These are phyloP conservation scores for Paradoxurus hermaphroditus DNA, from an alignment of 2,113 vertebrate genomes.

Conservation along the genomic window DNA sequence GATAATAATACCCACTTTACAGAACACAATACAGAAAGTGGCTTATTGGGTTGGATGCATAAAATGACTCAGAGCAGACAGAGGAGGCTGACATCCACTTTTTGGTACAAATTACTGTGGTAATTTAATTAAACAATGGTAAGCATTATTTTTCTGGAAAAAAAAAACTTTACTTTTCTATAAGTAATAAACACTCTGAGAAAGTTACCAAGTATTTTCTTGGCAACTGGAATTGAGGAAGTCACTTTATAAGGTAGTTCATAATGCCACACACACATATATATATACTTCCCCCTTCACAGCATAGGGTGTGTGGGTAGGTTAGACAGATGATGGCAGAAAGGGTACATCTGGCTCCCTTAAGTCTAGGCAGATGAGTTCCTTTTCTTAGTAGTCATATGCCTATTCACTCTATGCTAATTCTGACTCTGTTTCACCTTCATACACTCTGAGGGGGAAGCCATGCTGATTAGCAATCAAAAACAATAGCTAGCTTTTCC, in stretches of 20 bases:
- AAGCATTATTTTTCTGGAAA: background rate
- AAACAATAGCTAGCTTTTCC: background rate
- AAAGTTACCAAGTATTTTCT: background rate
- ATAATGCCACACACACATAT: too few species aligned
- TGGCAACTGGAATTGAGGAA: background rate
- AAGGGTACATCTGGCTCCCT: background rate
- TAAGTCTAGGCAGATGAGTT: background rate
- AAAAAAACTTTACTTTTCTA: background rate
- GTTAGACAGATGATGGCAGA: background rate
- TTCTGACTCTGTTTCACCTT: background rate
- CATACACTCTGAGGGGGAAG: background rate
- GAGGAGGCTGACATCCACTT: background rate
- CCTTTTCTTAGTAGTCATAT: background rate
- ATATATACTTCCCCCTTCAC: background rate
- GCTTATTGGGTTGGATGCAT: background rate
- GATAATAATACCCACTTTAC: background rate
- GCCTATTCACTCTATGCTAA: background rate
- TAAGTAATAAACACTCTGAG: background rate
- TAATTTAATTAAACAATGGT: background rate
- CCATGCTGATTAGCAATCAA: background rate
- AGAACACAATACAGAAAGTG: background rate
- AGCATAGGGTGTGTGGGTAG: fast-evolving
- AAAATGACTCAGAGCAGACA: background rate
- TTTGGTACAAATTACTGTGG: background rate
- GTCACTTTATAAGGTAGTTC: background rate